phyloP scores from a whole-genome alignment of 2,797 vertebrate species.

The Bothrops alternatus region DNA sequence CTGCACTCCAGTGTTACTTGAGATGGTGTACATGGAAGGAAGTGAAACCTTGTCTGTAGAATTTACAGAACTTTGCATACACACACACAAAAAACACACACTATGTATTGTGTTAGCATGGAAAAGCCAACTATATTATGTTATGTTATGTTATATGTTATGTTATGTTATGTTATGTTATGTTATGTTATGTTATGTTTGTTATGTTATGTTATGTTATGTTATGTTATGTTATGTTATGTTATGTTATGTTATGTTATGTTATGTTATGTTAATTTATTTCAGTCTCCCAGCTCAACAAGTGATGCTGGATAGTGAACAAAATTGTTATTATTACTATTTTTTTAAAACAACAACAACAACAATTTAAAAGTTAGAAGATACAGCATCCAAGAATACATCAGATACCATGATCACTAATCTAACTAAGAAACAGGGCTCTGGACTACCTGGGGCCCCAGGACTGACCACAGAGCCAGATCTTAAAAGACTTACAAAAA shows the following conservation, averaged over 20 bases:
- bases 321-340: background rate
- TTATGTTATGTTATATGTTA: too few species aligned
- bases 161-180: too few species aligned
- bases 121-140: background rate
- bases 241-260: too few species aligned
- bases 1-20: background rate
- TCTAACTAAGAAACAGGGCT: background rate
- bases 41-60: background rate
- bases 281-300: background rate
- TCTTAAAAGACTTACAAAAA: background rate
- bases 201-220: too few species aligned
- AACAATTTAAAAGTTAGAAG: background rate
- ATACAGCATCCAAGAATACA: background rate
- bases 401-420: background rate
- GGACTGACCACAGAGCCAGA: background rate
- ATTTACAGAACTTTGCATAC: conserved; percentile 5
- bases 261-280: too few species aligned
- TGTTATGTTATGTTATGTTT: too few species aligned
- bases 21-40: conserved; percentile 12
- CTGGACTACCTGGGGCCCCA: background rate
- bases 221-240: too few species aligned
- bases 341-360: background rate
- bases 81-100: background rate
- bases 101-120: background rate
- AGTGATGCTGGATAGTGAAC: background rate